These are phyloP conservation scores for Montipora sp. DNA, from an alignment of 64 coral and sea anemone genomes.

Conservation along the genomic window DNA sequence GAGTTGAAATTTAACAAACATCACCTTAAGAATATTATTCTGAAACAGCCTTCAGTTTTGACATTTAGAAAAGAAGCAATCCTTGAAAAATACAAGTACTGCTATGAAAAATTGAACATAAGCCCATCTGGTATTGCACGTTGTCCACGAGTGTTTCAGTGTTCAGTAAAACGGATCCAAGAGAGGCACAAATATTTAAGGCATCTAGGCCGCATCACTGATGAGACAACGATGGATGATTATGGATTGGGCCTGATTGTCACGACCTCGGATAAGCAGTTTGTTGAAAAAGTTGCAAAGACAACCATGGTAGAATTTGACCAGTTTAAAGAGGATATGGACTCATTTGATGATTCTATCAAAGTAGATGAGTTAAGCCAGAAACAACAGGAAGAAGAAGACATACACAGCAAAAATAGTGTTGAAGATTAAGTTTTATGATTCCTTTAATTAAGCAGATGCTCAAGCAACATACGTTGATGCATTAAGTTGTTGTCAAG, in stretches of 20 bases:
- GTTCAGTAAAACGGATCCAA: slow-evolving; percentile 88
- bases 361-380: background rate
- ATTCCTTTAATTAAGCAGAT: no score
- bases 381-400: background rate
- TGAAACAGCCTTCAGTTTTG: slow-evolving; percentile 94
- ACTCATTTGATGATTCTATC: background rate
- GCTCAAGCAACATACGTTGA: no score
- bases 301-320: slow-evolving; percentile 78
- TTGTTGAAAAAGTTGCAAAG: slow-evolving; percentile 80
- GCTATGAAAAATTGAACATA: slow-evolving; percentile 75
- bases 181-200: slow-evolving; percentile 86
- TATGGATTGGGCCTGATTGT: slow-evolving; percentile 89
- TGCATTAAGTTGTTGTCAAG: no score
- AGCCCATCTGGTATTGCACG: slow-evolving; percentile 82
- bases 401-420: background rate
- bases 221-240: slow-evolving; percentile 82
- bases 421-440: background rate
- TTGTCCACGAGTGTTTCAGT: slow-evolving; percentile 93
- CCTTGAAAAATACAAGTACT: slow-evolving; percentile 88
- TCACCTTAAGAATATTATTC: slow-evolving; percentile 87
- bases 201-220: slow-evolving; percentile 68
- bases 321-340: slow-evolving; percentile 30
- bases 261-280: slow-evolving; percentile 69
- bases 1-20: slow-evolving; percentile 87
- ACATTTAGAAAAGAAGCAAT: slow-evolving; percentile 84